Evolutionary conservation across 2,797 vertebrate genomes (phyloP), one percentile per base, ranked within the genome.

Genomic region (Diglossa cyanea): DNA sequence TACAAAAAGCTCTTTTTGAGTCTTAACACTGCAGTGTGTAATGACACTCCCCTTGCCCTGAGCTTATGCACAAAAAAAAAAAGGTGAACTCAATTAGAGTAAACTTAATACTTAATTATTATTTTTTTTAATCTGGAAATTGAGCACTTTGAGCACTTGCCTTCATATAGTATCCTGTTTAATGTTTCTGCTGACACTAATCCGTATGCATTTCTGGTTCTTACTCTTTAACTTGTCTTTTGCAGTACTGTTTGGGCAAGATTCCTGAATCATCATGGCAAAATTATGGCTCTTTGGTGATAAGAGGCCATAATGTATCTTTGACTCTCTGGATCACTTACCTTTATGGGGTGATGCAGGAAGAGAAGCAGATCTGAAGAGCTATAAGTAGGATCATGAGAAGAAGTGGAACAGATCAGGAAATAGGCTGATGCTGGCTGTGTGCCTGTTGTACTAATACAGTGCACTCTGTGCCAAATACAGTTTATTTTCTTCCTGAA

Each of bases 401-500:
- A 67, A 90, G 71, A 66, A 79, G 60, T 42, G 55, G 82, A 91
- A 95, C 77, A 92, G 92, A 84, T 73, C 73, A 82, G 86, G 92
- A 84, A 94, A 78, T 73, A 88, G 76, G 8, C 73, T 88, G 76
- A 28, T 66, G 66, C 88, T 94, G 96, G 87, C 91, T 68, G 18
- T 70, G 48, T 91, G 93, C 93, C 95, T 74, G 30, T 50, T 80
- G 62, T 83, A 58, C 79, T 78, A 88, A 90, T 55, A 78, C 26
- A 6, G 77, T 14, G 55, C 21, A 18, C 37, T 79, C 84, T 61
- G 39, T 93, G 92, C 92, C 92, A 94, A 88, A 73, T 51, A 81
- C n/a, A 60, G 82, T 88, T 81, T 78, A 63, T 86, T 94, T 95
- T 76, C 76, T 90, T 92, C 83, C 83, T 70, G 77, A 88, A 93